Conservation (phyloP, 2,113 vertebrate species). For the Sapayoa aenigma region DNA sequence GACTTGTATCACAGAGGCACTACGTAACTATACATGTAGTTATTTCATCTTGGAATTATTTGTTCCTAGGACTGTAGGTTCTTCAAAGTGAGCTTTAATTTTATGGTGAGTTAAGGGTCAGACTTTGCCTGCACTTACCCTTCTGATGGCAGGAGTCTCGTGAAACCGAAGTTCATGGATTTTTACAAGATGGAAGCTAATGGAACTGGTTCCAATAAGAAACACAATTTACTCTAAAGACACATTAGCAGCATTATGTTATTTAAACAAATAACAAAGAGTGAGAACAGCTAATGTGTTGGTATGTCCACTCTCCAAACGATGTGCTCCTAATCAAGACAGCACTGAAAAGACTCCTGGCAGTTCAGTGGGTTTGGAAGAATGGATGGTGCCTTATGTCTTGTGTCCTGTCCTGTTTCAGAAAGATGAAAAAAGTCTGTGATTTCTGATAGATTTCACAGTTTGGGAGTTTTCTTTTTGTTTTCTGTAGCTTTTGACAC, state of each 20-base stretch:
- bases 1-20: background rate
- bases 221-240: background rate
- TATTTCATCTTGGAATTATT: background rate
- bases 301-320: background rate
- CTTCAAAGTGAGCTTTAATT: background rate
- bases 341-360: background rate
- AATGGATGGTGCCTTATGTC: background rate
- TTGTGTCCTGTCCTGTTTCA: background rate
- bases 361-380: background rate
- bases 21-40: background rate
- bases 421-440: background rate
- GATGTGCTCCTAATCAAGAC: background rate
- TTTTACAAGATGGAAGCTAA: slow-evolving; percentile 7
- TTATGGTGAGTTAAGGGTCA: background rate
- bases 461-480: background rate
- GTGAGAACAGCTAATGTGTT: background rate
- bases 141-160: background rate
- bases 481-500: background rate
- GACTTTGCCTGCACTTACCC: background rate
- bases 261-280: slow-evolving; percentile 10
- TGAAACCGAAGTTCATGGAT: background rate
- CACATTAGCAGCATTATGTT: background rate
- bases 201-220: background rate
- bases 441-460: background rate
- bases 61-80: background rate